phyloP scores from a whole-genome alignment of 2,888 invertebrate species.

The Halictus ligatus region DNA sequence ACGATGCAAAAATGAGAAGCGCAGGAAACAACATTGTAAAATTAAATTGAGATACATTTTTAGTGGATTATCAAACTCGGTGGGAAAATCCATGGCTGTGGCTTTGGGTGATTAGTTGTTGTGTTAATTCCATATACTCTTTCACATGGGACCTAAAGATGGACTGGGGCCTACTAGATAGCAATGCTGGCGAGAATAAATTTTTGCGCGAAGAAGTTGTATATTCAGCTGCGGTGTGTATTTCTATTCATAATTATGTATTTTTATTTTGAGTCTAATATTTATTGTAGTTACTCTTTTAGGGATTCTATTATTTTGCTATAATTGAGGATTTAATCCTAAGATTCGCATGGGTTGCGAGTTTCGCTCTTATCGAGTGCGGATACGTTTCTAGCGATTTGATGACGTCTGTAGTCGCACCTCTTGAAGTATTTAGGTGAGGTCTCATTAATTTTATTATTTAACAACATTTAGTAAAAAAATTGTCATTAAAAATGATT shows the following conservation, averaged over 20 bases:
- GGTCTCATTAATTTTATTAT: constrained; percentile 3
- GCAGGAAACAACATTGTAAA: not conserved
- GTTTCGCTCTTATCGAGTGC: constrained; percentile 93
- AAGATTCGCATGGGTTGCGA: constrained; percentile 96
- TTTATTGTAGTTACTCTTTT: constrained; percentile 68
- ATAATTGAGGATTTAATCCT: constrained; percentile 97
- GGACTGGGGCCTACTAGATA: constrained; percentile 99
- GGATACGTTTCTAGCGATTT: constrained; percentile 91
- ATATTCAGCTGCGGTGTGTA: constrained; percentile 93
- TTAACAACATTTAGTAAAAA: not conserved
- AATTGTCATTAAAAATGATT: too few relatives aligned
- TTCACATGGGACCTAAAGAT: constrained; percentile 99
- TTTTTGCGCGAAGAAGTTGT: constrained; percentile 97
- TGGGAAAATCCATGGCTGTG: constrained; percentile 94
- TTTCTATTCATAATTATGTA: not conserved
- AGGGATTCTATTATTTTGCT: constrained; percentile 98
- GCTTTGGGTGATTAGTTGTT: constrained; percentile 94
- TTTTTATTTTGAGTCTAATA: not conserved
- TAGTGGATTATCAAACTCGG: constrained; percentile 87
- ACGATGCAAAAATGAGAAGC: not conserved
- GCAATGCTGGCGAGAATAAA: constrained; percentile 95
- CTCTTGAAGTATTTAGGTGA: constrained; percentile 95
- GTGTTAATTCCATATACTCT: constrained; percentile 96
- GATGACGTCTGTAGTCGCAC: constrained; percentile 93
- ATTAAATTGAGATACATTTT: constrained; percentile 48